Percentiles rank a stretch among this genome's conserved stretches.
Evolutionary conservation across 2,797 vertebrate genomes (phyloP).

Genomic region (Craterocephalus amniculus): DNA sequence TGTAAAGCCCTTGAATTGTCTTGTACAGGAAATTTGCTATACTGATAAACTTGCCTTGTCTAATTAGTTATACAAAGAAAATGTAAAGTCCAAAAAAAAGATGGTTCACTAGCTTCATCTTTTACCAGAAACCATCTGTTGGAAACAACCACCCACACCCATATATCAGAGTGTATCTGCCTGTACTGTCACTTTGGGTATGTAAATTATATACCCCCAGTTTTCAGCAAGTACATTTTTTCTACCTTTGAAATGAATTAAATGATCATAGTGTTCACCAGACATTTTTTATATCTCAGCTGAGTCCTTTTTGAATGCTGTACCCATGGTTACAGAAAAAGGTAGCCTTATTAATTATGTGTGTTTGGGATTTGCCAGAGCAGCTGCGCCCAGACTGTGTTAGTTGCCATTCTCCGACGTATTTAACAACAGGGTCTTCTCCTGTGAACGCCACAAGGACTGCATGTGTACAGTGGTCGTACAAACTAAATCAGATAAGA

Average conservation of each 20-base stretch:
- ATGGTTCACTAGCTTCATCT: not conserved
- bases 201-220: not conserved
- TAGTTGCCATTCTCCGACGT: conserved; percentile 52
- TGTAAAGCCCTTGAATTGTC: no score
- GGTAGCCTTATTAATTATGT: not conserved
- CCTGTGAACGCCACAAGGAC: conserved; percentile 45
- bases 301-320: not conserved
- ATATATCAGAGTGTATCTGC: not conserved
- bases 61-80: not conserved
- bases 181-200: not conserved
- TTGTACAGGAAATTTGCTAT: no score
- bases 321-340: not conserved
- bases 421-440: conserved; percentile 40
- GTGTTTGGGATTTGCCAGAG: conserved; percentile 40
- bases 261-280: not conserved
- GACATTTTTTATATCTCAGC: not conserved
- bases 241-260: not conserved
- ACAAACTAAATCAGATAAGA: conserved; percentile 62
- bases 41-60: not conserved
- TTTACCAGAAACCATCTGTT: not conserved
- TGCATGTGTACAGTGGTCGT: conserved; percentile 43
- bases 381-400: conserved; percentile 45
- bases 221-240: not conserved
- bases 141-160: not conserved
- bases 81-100: not conserved